These are phyloP conservation scores for Drosophila aldrichi DNA, from an alignment of 2,888 invertebrate genomes.

Conservation along the genomic window DNA sequence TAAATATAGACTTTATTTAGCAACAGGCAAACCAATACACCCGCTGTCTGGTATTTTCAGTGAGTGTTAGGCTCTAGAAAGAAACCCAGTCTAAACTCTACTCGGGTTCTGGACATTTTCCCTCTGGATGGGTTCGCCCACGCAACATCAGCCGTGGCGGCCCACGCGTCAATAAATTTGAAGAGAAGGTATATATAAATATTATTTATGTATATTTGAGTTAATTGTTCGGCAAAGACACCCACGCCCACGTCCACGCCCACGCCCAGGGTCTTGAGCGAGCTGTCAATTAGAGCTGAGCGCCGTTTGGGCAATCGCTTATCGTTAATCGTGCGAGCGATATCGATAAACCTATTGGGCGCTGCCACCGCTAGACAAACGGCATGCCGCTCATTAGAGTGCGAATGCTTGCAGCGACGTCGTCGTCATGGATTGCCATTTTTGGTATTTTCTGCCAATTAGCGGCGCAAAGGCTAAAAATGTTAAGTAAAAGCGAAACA, in stretches of 20 bases:
- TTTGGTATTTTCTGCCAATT: slow-evolving; percentile 84
- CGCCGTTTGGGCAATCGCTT: slow-evolving; percentile 30
- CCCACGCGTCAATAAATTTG: slow-evolving; percentile 12
- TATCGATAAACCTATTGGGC: slow-evolving; percentile 59
- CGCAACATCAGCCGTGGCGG: background rate
- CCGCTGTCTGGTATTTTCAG: background rate
- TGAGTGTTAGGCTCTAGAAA: background rate
- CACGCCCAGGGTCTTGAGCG: slow-evolving; percentile 17
- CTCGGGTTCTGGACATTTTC: background rate
- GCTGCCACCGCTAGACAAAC: slow-evolving; percentile 37
- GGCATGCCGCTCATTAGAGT: slow-evolving; percentile 59
- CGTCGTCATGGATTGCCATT: slow-evolving; percentile 78
- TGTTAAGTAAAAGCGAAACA: slow-evolving; percentile 80
- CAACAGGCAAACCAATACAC: background rate
- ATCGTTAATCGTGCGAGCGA: slow-evolving; percentile 36
- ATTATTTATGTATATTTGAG: slow-evolving; percentile 62
- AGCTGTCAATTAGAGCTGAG: slow-evolving; percentile 48
- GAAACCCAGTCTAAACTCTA: background rate
- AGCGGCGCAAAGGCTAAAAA: slow-evolving; percentile 80
- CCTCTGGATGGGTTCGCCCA: slow-evolving; percentile 10
- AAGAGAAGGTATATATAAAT: slow-evolving; percentile 49
- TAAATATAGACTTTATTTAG: background rate
- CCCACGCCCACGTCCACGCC: slow-evolving; percentile 40
- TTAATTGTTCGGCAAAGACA: slow-evolving; percentile 40
- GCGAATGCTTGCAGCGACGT: slow-evolving; percentile 39